phyloP scores from a whole-genome alignment of 2,797 vertebrate species.

The Ctenochaetus hawaiiensis region DNA sequence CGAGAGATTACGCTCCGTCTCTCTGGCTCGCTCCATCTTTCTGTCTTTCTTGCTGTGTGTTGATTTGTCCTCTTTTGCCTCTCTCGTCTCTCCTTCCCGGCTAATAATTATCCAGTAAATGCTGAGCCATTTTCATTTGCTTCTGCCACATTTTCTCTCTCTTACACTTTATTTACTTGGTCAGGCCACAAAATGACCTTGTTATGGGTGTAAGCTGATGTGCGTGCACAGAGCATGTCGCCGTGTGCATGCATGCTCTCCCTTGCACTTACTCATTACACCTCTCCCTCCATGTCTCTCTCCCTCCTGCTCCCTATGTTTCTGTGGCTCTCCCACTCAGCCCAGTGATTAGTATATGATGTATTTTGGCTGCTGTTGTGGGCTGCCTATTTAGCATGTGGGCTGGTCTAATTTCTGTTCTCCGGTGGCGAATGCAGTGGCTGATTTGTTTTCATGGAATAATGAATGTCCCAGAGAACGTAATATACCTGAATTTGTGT shows the following conservation, averaged over 20 bases:
- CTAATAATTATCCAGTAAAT: constrained; percentile 77
- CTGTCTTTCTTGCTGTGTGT: constrained; percentile 28
- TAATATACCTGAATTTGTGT: constrained; percentile 48
- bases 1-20: constrained; percentile 63
- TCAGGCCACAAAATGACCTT: constrained; percentile 77
- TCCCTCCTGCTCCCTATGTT: constrained; percentile 57
- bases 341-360: constrained; percentile 79
- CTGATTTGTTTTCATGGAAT: constrained; percentile 58
- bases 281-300: constrained; percentile 45
- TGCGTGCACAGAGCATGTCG: constrained; percentile 19
- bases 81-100: constrained; percentile 55
- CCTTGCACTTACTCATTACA: constrained; percentile 59
- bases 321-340: constrained; percentile 73
- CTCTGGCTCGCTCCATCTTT: constrained; percentile 39
- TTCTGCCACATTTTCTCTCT: constrained; percentile 65
- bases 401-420: constrained; percentile 75
- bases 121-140: constrained; percentile 63
- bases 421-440: constrained; percentile 65
- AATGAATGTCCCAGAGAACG: constrained; percentile 49
- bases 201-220: constrained; percentile 67
- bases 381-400: constrained; percentile 77
- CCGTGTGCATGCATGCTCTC: constrained; percentile 10
- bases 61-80: constrained; percentile 43
- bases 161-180: constrained; percentile 74
- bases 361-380: constrained; percentile 78